Evolutionary conservation across 2,888 invertebrate species (phyloP), one percentile per base, ranked within the genome.

Genomic region (Chalcis sispes): DNA sequence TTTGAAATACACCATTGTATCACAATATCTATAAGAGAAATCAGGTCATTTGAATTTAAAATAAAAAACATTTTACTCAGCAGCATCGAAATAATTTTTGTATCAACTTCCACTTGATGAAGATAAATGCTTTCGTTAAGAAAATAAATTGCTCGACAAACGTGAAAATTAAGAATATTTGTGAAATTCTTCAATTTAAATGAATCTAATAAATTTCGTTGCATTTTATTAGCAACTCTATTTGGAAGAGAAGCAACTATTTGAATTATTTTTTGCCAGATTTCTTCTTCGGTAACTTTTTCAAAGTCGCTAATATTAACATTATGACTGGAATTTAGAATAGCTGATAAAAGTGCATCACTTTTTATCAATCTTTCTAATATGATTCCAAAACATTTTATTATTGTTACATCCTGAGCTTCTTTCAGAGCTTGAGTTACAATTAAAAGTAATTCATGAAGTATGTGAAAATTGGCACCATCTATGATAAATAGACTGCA

Each of bases 201-300:
- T 20, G 91, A 89, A 75, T 90, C 89, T 0, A 92, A 91, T 4
- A 92, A 89, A 36, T 91, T 89, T 1, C 89, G 89, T 77, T 92
- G 89, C 32, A 93, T 81, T 81, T 90, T 90, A 84, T 96, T 96
- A 8, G 95, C 94, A 52, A 95, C 89, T 79, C 93, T 89, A 81
- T 90, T 92, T 0, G 96, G 95, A 65, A 96, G 82, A 1, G 94
- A 93, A 7, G 92, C 89, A 66, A 95, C 82, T 59, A 92, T 82
- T 83, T 94, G 94, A 0, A 94, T 89, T 25, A 91, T 91, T 42
- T 89, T 89, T 75, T 90, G 90, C 90, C 92, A 92, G 29, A 80
- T 82, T 48, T 86, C 82, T 15, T 86, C 79, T 4, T 79, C 81
- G 61, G 84, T 83, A 82, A 69, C 78, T 79, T 83, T 73, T 75